A percentile compares a stretch with the other conserved stretches of the same genome.
Evolutionary conservation across 2,797 vertebrate species (phyloP).

Genomic region (Lacerta agilis): DNA sequence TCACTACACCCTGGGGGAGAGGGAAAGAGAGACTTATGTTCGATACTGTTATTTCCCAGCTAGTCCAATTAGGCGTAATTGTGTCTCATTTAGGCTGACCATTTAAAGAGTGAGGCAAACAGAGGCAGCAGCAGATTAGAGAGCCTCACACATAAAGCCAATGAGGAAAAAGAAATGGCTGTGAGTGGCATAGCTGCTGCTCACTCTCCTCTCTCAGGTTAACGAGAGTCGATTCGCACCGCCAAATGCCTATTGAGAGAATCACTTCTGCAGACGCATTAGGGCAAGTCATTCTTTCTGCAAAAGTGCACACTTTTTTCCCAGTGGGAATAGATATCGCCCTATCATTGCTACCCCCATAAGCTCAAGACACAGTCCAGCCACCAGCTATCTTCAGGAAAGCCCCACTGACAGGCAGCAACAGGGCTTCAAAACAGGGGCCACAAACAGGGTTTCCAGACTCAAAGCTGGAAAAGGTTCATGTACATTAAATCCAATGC

Average conservation of each 20-base stretch:
- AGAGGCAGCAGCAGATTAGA: constrained; percentile 8
- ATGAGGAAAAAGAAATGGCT: not conserved
- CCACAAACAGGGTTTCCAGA: not conserved
- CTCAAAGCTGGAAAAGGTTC: no score
- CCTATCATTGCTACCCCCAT: constrained; percentile 5
- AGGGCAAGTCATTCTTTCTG: not conserved
- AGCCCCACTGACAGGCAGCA: not conserved
- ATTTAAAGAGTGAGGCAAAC: constrained; percentile 21
- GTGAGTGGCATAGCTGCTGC: not conserved
- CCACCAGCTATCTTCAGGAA: not conserved
- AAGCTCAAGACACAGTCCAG: not conserved
- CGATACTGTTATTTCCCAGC: constrained; percentile 34
- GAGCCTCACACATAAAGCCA: not conserved
- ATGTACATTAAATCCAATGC: no score
- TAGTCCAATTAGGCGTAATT: constrained; percentile 24
- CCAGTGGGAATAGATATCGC: not conserved
- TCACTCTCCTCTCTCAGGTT: not conserved
- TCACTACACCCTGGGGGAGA: constrained; percentile 20
- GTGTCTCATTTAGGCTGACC: not conserved
- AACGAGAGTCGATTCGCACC: not conserved
- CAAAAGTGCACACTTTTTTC: not conserved
- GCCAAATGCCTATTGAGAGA: not conserved
- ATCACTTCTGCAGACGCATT: not conserved
- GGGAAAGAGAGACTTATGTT: constrained; percentile 25
- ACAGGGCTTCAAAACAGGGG: not conserved